Conservation (phyloP, 2,888 invertebrate species). For the Altica lythri region DNA sequence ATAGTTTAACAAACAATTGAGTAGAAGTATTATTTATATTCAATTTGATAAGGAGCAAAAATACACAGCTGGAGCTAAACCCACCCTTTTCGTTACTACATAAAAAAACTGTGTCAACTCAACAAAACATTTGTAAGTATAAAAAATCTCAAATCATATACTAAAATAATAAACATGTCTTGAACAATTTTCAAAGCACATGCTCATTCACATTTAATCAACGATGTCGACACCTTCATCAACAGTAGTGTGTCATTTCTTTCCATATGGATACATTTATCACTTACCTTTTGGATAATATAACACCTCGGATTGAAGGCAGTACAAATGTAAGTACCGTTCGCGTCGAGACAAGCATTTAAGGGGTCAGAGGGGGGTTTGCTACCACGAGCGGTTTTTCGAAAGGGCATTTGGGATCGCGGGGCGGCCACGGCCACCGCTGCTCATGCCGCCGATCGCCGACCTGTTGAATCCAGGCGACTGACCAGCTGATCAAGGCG, state of each 20-base stretch:
- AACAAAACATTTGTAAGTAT: no score
- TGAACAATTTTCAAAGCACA: slow-evolving; percentile 1
- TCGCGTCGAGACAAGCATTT: slow-evolving; percentile 60
- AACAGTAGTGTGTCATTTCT: slow-evolving; percentile 2
- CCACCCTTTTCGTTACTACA: no score
- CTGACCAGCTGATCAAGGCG: slow-evolving; percentile 51
- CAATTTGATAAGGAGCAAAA: no score
- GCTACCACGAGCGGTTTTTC: slow-evolving; percentile 48
- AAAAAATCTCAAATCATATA: no score
- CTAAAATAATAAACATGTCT: no score
- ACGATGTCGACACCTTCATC: background rate
- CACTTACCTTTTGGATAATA: slow-evolving; percentile 67
- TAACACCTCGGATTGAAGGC: slow-evolving; percentile 67
- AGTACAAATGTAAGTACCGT: slow-evolving; percentile 66
- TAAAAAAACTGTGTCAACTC: no score
- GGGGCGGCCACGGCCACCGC: slow-evolving; percentile 46
- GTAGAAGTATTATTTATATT: no score
- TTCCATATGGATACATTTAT: slow-evolving; percentile 17
- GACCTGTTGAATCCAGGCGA: slow-evolving; percentile 59
- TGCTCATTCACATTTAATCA: slow-evolving; percentile 7
- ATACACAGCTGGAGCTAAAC: no score
- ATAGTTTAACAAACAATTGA: no score
- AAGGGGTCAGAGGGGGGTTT: slow-evolving; percentile 49
- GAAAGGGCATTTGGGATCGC: slow-evolving; percentile 56
- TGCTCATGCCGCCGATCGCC: slow-evolving; percentile 58